A percentile compares a stretch with the other conserved stretches of the same genome.
phyloP scores from a whole-genome alignment of 2,113 vertebrate genomes.

The Varanus komodoensis region DNA sequence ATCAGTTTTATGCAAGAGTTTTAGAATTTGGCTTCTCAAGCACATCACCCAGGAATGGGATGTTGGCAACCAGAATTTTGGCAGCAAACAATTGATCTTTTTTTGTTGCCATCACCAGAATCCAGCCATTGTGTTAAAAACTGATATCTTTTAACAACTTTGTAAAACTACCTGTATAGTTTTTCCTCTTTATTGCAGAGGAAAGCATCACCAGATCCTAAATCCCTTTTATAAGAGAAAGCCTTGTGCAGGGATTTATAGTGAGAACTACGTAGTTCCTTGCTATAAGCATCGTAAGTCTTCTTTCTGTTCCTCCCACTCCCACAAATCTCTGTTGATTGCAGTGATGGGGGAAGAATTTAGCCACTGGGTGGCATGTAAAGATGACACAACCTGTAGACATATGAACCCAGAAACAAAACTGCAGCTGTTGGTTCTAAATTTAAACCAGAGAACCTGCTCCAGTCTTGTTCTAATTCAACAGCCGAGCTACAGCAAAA shows the following conservation, averaged over 20 bases:
- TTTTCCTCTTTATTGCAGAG: background rate
- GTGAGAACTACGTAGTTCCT: background rate
- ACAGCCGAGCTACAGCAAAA: slow-evolving; percentile 43
- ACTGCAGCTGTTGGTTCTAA: slow-evolving; percentile 73
- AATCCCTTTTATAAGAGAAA: background rate
- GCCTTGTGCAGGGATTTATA: background rate
- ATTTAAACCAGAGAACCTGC: slow-evolving; percentile 66
- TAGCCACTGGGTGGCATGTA: background rate
- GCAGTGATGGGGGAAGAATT: background rate
- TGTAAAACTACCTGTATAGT: background rate
- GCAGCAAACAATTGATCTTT: no score
- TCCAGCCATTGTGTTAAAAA: background rate
- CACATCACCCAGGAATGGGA: no score
- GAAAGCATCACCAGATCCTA: background rate
- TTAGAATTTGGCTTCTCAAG: no score
- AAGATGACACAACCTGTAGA: slow-evolving; percentile 40
- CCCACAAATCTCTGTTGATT: background rate
- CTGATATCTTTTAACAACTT: background rate
- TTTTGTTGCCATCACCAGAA: background rate
- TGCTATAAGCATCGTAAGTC: background rate
- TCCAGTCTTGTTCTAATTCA: slow-evolving; percentile 34
- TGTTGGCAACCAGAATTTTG: no score
- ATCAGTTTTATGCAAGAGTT: no score
- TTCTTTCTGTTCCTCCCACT: background rate
- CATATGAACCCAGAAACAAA: slow-evolving; percentile 50